phyloP scores from a whole-genome alignment of 2,113 vertebrate species.

The Rhegmatorhina hoffmannsi region DNA sequence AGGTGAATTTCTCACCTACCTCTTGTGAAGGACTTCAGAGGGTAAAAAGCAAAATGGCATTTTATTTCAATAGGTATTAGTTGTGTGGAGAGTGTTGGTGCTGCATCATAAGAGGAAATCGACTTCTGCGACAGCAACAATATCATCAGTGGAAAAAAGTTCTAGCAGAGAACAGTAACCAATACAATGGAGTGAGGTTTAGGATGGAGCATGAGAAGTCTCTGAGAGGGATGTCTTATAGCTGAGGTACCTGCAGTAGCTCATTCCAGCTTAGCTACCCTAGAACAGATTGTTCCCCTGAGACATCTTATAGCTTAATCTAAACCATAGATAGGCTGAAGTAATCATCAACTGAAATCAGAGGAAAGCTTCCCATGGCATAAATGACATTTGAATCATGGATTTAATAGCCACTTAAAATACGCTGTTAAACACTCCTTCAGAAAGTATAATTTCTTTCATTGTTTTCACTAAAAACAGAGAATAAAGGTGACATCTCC shows the following conservation, averaged over 20 bases:
- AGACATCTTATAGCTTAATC: background rate
- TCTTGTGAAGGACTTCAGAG: background rate
- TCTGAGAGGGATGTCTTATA: background rate
- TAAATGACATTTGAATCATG: background rate
- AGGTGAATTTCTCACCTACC: background rate
- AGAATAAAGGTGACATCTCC: conserved; percentile 46
- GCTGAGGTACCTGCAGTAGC: background rate
- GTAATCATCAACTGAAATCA: background rate
- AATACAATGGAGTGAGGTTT: background rate
- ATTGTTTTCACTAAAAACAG: conserved; percentile 1
- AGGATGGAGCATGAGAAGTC: background rate
- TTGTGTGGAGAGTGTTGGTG: accelerated
- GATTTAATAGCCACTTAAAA: background rate
- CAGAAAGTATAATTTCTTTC: background rate
- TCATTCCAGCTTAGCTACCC: background rate
- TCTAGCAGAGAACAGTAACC: background rate
- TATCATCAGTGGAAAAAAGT: background rate
- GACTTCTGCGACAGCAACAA: background rate
- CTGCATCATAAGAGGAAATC: background rate
- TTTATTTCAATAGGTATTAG: background rate
- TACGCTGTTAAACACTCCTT: background rate
- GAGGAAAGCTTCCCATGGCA: background rate
- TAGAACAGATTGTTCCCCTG: background rate
- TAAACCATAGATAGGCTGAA: background rate
- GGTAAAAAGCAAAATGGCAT: background rate